These are phyloP conservation scores for Burhinus bistriatus DNA, from an alignment of 2,113 vertebrate species.

Conservation along the genomic window DNA sequence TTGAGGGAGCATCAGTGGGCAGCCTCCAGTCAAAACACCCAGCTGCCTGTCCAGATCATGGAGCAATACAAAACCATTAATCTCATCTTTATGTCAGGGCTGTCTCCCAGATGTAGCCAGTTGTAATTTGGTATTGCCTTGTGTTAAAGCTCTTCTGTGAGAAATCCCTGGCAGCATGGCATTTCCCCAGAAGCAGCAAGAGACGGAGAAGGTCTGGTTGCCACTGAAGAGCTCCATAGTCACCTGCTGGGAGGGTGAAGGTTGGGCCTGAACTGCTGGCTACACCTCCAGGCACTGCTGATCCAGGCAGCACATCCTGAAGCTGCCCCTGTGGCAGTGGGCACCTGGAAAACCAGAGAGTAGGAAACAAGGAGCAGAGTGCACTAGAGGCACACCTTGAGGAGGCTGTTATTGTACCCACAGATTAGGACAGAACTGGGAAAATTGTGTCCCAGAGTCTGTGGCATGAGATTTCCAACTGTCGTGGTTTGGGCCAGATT, in stretches of 20 bases:
- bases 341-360: not conserved
- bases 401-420: not conserved
- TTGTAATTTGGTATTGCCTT: not conserved
- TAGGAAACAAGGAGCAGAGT: not conserved
- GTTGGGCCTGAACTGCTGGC: not conserved
- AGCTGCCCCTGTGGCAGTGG: not conserved
- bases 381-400: not conserved
- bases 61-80: not conserved
- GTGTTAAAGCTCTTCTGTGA: not conserved
- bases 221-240: not conserved
- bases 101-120: not conserved
- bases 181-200: not conserved
- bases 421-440: not conserved
- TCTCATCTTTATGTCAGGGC: not conserved
- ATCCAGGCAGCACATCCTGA: not conserved
- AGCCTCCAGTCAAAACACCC: not conserved
- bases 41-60: not conserved
- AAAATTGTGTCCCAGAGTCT: not conserved
- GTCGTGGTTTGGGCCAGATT: too few species aligned
- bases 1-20: not conserved
- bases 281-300: not conserved
- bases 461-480: not conserved
- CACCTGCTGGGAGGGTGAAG: not conserved
- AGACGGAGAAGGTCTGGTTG: not conserved
- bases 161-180: not conserved